Conservation (phyloP, 2,113 vertebrate genomes). For the Scomber colias region DNA sequence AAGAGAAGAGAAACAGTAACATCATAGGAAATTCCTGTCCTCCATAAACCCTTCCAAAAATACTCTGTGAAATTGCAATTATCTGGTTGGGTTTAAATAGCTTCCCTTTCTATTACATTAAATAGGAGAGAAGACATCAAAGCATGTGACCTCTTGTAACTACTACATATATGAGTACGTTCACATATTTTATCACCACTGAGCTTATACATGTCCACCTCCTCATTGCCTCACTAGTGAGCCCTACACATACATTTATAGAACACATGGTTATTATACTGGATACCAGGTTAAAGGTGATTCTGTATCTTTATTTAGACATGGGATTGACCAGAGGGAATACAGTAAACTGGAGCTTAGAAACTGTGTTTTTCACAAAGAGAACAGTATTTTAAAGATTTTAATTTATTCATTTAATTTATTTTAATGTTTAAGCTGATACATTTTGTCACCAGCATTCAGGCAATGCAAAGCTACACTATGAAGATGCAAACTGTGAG, state of each 20-base stretch:
- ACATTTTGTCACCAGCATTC: not conserved
- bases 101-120: not conserved
- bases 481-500: not conserved
- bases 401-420: too few relatives aligned
- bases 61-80: too few relatives aligned
- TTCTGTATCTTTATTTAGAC: not conserved
- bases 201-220: too few relatives aligned
- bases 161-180: not conserved
- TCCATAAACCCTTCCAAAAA: not conserved
- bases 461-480: not conserved
- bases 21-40: not conserved
- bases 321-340: not conserved
- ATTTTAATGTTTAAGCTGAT: too few relatives aligned
- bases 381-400: not conserved
- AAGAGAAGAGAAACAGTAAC: not conserved
- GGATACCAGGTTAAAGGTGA: slow-evolving; percentile 1
- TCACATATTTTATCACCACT: too few relatives aligned
- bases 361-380: not conserved
- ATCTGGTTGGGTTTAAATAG: not conserved
- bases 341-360: not conserved
- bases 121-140: not conserved
- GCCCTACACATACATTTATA: slow-evolving; percentile 3
- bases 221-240: too few relatives aligned
- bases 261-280: not conserved
- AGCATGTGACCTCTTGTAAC: not conserved